These are phyloP conservation scores for Diplodus puntazzo DNA, from an alignment of 2,797 vertebrate species.

Conservation along the genomic window DNA sequence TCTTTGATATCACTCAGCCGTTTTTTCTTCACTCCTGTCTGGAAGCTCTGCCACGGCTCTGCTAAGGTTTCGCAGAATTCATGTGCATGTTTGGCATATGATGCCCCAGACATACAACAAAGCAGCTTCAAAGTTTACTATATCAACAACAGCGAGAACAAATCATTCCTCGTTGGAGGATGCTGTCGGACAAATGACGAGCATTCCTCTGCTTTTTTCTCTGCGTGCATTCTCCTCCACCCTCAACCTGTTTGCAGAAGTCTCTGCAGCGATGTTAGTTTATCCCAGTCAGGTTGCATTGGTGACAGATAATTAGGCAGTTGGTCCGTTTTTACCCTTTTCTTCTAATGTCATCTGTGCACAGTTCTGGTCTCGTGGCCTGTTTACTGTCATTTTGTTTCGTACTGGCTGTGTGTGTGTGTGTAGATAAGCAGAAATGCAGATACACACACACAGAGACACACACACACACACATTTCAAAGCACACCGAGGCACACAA, in stretches of 20 bases:
- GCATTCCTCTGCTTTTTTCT: slow-evolving; percentile 13
- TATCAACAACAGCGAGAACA: slow-evolving; percentile 30
- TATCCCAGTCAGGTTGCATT: slow-evolving; percentile 53
- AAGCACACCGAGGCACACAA: slow-evolving; percentile 43
- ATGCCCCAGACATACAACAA: slow-evolving; percentile 43
- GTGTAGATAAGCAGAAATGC: neutral
- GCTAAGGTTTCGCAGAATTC: slow-evolving; percentile 1
- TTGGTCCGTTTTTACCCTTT: slow-evolving; percentile 37
- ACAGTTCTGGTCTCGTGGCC: slow-evolving; percentile 34
- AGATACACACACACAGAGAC: slow-evolving; percentile 7
- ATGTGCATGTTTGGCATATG: slow-evolving; percentile 18
- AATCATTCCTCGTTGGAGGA: slow-evolving; percentile 30
- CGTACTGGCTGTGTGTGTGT: slow-evolving; percentile 18
- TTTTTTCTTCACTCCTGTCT: slow-evolving; percentile 24
- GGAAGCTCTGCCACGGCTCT: slow-evolving; percentile 15
- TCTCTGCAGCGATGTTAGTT: neutral
- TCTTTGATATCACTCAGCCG: slow-evolving; percentile 21
- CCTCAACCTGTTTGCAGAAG: slow-evolving; percentile 30
- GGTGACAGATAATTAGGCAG: slow-evolving; percentile 71
- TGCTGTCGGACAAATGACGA: slow-evolving; percentile 29
- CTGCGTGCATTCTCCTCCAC: neutral
- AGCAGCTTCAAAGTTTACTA: slow-evolving; percentile 21
- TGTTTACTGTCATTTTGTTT: slow-evolving; percentile 24
- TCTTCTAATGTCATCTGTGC: slow-evolving; percentile 59
- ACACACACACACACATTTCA: slow-evolving; percentile 39